Evolutionary conservation across 2,888 invertebrate species (phyloP).

Genomic region (Geotrupes spiniger): DNA sequence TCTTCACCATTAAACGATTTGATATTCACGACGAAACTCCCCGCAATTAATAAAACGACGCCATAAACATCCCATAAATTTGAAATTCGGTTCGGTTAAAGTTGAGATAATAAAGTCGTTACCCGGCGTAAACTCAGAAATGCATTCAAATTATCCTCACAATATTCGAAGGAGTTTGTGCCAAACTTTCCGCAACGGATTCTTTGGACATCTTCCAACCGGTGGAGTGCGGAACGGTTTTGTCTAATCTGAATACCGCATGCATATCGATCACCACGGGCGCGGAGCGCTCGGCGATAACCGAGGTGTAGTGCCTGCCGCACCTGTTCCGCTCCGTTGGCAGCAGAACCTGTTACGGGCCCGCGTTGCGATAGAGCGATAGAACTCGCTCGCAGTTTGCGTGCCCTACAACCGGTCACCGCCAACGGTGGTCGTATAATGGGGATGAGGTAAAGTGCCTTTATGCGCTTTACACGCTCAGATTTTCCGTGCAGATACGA

Average conservation of each 20-base stretch:
- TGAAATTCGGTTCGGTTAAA: not conserved
- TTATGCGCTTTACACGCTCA: conserved; percentile 5
- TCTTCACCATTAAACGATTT: too few species aligned
- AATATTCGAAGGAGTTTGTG: conserved; percentile 1
- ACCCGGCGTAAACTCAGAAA: not conserved
- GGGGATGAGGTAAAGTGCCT: conserved; percentile 3
- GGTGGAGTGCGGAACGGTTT: conserved; percentile 7
- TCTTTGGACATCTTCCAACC: conserved; percentile 18
- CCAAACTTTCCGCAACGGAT: conserved; percentile 3
- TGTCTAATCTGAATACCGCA: conserved; percentile 21
- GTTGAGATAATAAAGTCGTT: conserved; percentile 4
- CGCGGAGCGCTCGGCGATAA: conserved; percentile 7
- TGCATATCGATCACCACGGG: conserved; percentile 17
- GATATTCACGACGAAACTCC: too few species aligned
- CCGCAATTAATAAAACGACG: too few species aligned
- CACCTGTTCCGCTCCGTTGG: conserved; percentile 2
- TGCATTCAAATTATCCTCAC: conserved; percentile 4
- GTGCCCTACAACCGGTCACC: conserved; percentile 5
- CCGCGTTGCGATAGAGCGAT: conserved; percentile 9
- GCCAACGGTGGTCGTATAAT: conserved; percentile 5
- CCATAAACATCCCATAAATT: not conserved
- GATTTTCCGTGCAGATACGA: too few species aligned
- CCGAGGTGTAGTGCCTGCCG: conserved; percentile 9
- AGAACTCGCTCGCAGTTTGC: conserved; percentile 1
- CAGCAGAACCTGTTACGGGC: not conserved